Base-by-base conservation (phyloP, 1,140 invertebrate genomes). In the Cotesia glomerata region DNA sequence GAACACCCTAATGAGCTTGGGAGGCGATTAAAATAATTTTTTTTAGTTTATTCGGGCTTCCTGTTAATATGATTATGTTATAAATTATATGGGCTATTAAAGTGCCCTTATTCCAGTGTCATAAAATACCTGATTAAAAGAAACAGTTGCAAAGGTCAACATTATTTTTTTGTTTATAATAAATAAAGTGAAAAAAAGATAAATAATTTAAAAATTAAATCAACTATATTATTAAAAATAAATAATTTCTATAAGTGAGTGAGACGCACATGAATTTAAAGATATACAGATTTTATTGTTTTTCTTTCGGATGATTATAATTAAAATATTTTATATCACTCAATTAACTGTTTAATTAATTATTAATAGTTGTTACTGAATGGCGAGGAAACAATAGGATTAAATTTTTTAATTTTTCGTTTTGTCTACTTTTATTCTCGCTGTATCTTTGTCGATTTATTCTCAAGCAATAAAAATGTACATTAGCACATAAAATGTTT, bases 391-490 rank as follows among this genome's bases (percentile, higher is more conserved):
- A 26, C 26, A 26, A 9, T 13, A 64, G 34, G 36, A 26, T 62
- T 36, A 13, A 39, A 36, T 39, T 32, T 39, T 64, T 52, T 56
- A 54, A 64, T 66, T n/a, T 76, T 74, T 63, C 78, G 51, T 56
- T 69, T 64, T 69, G 63, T 58, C 68, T 78, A 82, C 81, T 80
- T 64, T 45, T 49, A 58, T 75, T 77, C 35, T 79, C 76, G 85
- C 82, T 86, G 84, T 85, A 86, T 82, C 83, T 81, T 81, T 77
- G 81, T 80, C 81, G 79, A 84, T 75, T 76, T 86, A 85, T 80
- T 86, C 49, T 86, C 79, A 82, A 85, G 84, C 85, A 87, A 87
- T 86, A 87, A 86, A 87, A 76, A 82, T 86, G 83, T 86, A 86
- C 80, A 86, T 85, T 85, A 86, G 80, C 78, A 85, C 77, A 81